These are phyloP conservation scores for Drosophila siamana DNA, from an alignment of 2,888 invertebrate species.

Conservation along the genomic window DNA sequence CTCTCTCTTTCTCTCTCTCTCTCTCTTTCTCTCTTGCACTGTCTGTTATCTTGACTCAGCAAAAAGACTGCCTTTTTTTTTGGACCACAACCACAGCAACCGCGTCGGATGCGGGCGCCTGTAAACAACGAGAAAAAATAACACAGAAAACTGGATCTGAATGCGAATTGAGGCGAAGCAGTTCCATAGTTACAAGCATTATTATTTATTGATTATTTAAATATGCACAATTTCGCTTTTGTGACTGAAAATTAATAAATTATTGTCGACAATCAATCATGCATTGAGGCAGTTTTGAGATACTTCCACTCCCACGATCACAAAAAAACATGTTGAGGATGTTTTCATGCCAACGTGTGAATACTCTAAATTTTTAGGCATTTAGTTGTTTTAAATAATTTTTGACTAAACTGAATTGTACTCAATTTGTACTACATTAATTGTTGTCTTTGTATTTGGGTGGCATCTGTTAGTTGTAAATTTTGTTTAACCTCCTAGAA, in stretches of 20 bases:
- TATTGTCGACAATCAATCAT: slow-evolving; percentile 66
- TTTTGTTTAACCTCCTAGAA: too few relatives aligned
- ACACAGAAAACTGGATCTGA: slow-evolving; percentile 1
- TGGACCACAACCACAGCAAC: not conserved
- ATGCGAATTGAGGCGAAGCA: not conserved
- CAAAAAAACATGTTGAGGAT: too few relatives aligned
- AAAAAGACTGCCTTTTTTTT: slow-evolving; percentile 43
- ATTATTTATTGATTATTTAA: slow-evolving; percentile 53
- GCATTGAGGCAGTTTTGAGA: slow-evolving; percentile 8
- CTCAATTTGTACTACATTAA: too few relatives aligned
- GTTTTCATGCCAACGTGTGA: not conserved
- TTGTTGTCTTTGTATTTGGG: too few relatives aligned
- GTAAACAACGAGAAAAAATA: not conserved
- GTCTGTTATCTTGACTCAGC: slow-evolving; percentile 70
- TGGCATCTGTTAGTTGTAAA: too few relatives aligned
- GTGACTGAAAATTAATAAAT: slow-evolving; percentile 58
- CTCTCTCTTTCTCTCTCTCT: not conserved
- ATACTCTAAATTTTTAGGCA: not conserved
- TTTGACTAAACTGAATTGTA: too few relatives aligned
- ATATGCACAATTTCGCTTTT: slow-evolving; percentile 40
- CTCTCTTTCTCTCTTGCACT: slow-evolving; percentile 4
- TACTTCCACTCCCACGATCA: slow-evolving; percentile 3
- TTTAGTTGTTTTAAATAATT: not conserved
- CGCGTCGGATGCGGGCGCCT: slow-evolving; percentile 65
- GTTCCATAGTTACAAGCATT: slow-evolving; percentile 20